A percentile compares a stretch with the other conserved stretches of the same genome.
These are phyloP conservation scores for Engraulis encrasicolus DNA, from an alignment of 2,113 vertebrate genomes.

Conservation along the genomic window DNA sequence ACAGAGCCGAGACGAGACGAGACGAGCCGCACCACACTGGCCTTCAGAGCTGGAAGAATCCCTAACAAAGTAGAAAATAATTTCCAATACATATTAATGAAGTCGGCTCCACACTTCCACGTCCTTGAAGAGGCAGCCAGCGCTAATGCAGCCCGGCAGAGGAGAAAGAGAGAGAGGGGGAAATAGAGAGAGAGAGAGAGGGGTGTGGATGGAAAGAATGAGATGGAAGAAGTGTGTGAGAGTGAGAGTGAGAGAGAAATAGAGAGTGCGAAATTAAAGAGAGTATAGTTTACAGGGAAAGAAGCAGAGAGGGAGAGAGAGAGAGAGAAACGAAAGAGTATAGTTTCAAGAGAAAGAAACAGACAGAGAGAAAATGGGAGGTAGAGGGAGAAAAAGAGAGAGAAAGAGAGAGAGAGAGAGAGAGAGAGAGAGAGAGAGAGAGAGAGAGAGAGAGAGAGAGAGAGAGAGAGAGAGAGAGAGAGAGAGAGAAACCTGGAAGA, in stretches of 20 bases:
- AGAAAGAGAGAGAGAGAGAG: conserved; percentile 14
- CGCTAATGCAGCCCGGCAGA: conserved; percentile 32
- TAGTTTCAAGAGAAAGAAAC: too few relatives aligned
- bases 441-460: background rate
- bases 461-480: background rate
- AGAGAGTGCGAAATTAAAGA: too few relatives aligned
- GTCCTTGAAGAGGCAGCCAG: conserved; percentile 72
- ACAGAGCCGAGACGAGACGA: too few relatives aligned
- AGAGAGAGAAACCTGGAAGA: background rate
- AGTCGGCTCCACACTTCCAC: conserved; percentile 67
- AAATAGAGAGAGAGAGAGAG: background rate
- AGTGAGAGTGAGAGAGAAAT: too few relatives aligned
- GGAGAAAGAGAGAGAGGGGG: background rate
- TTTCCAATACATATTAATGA: conserved; percentile 81
- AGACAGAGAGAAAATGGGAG: conserved; percentile 12
- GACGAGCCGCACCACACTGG: too few relatives aligned
- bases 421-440: background rate
- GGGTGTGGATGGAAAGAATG: too few relatives aligned
- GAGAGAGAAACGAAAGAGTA: background rate
- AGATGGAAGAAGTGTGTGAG: too few relatives aligned
- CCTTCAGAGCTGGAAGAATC: conserved; percentile 66
- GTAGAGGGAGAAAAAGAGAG: background rate
- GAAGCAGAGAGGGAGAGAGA: conserved; percentile 12
- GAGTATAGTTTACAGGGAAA: too few relatives aligned
- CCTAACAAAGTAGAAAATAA: conserved; percentile 74